These are phyloP conservation scores for Orthonevra nobilis DNA, from an alignment of 2,888 invertebrate species.

Conservation along the genomic window DNA sequence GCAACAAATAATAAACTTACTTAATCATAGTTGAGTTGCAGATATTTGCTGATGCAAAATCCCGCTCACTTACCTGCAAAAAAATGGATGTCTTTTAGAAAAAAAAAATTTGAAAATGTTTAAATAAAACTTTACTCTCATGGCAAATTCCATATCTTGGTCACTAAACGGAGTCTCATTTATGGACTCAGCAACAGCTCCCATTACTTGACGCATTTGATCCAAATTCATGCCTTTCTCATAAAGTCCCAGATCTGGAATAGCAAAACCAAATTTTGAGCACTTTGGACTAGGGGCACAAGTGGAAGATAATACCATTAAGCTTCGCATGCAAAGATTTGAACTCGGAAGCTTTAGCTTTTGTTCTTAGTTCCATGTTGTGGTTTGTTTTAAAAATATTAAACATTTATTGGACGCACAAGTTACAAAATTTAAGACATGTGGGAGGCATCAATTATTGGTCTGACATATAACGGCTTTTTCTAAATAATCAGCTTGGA, in stretches of 20 bases:
- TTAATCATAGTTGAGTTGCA: constrained; percentile 75
- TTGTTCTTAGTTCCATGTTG: constrained; percentile 31
- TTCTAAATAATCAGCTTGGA: no score
- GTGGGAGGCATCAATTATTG: no score
- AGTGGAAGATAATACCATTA: background rate
- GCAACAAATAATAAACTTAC: constrained; percentile 6
- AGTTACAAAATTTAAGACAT: no score
- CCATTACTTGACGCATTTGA: constrained; percentile 74
- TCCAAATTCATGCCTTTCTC: constrained; percentile 74
- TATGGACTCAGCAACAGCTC: constrained; percentile 72
- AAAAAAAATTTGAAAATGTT: no score
- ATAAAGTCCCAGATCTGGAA: constrained; percentile 72
- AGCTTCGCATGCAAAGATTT: constrained; percentile 21
- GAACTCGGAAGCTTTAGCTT: constrained; percentile 6
- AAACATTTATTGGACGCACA: no score
- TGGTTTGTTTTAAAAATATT: no score
- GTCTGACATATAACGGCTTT: background rate
- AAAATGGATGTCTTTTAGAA: no score
- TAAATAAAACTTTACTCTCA: constrained; percentile 61
- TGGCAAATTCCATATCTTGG: constrained; percentile 67
- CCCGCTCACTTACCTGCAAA: constrained; percentile 74
- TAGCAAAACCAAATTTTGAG: no score
- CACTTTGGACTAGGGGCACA: no score
- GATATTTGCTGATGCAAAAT: constrained; percentile 65
- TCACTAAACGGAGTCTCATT: constrained; percentile 25